phyloP scores from a whole-genome alignment of 1,140 invertebrate species.

The Cataglyphis hispanica region DNA sequence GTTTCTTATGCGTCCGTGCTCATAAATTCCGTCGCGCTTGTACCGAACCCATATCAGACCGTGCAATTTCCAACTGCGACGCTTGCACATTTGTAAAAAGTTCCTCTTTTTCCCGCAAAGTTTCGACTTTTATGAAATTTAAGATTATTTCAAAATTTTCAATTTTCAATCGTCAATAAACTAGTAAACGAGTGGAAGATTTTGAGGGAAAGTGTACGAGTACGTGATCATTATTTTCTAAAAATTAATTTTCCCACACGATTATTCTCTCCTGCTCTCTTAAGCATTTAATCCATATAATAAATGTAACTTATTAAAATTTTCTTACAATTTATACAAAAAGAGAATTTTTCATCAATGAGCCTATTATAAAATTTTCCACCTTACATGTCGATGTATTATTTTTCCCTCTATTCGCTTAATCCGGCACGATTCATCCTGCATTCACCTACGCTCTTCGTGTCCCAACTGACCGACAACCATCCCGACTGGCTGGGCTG shows the following conservation, averaged over 20 bases:
- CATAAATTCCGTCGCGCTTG: slow-evolving; percentile 28
- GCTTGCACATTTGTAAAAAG: neutral
- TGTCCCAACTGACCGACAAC: slow-evolving; percentile 22
- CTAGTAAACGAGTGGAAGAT: neutral
- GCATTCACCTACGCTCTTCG: neutral
- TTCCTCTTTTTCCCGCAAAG: slow-evolving; percentile 1
- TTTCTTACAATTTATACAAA: neutral
- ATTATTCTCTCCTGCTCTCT: too few species aligned
- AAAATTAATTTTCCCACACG: neutral
- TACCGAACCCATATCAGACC: neutral
- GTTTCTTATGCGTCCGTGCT: slow-evolving; percentile 51
- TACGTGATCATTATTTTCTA: neutral
- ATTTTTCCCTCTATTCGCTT: slow-evolving; percentile 37
- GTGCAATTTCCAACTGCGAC: neutral
- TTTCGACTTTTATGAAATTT: neutral
- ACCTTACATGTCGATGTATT: slow-evolving; percentile 2
- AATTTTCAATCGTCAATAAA: neutral
- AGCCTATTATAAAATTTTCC: neutral
- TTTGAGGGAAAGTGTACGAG: too few species aligned
- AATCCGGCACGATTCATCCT: slow-evolving; percentile 1
- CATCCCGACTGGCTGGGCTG: slow-evolving; percentile 34
- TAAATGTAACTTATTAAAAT: neutral
- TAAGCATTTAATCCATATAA: too few species aligned
- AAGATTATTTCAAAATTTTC: slow-evolving; percentile 1
- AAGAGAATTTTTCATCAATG: neutral